phyloP scores from a whole-genome alignment of 2,797 vertebrate species.

The Artibeus lituratus region DNA sequence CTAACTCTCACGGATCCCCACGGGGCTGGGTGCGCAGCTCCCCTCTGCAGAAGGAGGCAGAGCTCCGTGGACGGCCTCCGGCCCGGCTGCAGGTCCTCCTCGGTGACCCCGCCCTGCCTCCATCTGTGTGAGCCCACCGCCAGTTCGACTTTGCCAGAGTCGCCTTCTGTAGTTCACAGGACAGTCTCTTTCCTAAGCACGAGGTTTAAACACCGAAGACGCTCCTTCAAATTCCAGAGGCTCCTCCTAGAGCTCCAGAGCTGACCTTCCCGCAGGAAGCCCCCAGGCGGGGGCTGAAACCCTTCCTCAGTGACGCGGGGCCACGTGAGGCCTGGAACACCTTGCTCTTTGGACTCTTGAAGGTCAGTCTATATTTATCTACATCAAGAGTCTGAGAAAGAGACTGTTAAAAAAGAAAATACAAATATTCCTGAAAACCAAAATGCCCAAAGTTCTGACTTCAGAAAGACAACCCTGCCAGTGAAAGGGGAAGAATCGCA shows the following conservation, averaged over 20 bases:
- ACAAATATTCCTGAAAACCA: background rate
- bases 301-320: background rate
- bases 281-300: background rate
- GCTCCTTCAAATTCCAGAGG: background rate
- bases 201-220: background rate
- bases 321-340: rapidly evolving
- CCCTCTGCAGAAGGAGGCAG: background rate
- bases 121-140: background rate
- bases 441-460: background rate
- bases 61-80: rapidly evolving
- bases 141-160: background rate
- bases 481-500: background rate
- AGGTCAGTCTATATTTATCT: background rate
- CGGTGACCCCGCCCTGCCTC: rapidly evolving
- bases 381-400: background rate
- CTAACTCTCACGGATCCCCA: background rate
- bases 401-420: background rate
- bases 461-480: background rate
- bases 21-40: rapidly evolving
- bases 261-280: background rate
- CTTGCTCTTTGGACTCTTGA: background rate
- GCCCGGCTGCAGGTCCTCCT: background rate
- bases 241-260: background rate
- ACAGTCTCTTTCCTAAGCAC: too few relatives aligned
- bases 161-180: too few relatives aligned